Base-by-base conservation (phyloP, 2,888 invertebrate species). In the Phanerotoma sp. region DNA sequence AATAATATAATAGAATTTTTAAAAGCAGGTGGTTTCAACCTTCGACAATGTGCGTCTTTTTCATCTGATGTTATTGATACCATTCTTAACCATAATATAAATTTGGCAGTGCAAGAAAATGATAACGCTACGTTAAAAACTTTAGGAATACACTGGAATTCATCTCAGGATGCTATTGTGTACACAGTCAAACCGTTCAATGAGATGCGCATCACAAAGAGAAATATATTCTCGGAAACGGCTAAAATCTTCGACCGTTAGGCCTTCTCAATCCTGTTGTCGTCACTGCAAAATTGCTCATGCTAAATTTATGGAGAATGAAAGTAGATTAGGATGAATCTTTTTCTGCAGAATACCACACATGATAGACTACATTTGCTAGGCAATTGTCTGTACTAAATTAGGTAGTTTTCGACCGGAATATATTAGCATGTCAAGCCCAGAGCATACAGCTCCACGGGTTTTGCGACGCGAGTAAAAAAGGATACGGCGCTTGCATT, bases 41-140 rank as follows among this genome's bases (percentile, higher is more conserved):
- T 73, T 4, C 64, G 70, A 20, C 68, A 73, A 50, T 65, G 60
- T 63, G 49, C 61, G 1, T 61, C 62, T 1, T 61, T 62, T 60
- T 40, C 60, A 20, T 35, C 3, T 25, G 16, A 16, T 3, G 35
- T 54, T 16, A 41, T 58, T 7, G 58, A 58, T 32, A 52, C 56
- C n/a, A 44, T 57, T 7, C 48, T 50, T 3, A 38, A 55, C 38
- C 42, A 37, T 46, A 37, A 44, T 42, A 10, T 41, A 15, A 41
- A 57, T 28, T 9, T 49, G 11, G 51, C 58, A 7, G 46, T 37
- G 3, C 28, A 37, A 25, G 22, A 53, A 6, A 25, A 54, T 7
- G 35, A 38, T 7, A 50, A 51, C 7, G 40, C 56, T 9, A 20
- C 50, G n/a, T 9, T 49, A 11, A 56, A 59, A 50, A 62, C 58